A percentile compares a stretch with the other conserved stretches of the same genome.
These are phyloP conservation scores for Virgularia gustaviana DNA, from an alignment of 92 coral and sea anemone genomes.

Conservation along the genomic window DNA sequence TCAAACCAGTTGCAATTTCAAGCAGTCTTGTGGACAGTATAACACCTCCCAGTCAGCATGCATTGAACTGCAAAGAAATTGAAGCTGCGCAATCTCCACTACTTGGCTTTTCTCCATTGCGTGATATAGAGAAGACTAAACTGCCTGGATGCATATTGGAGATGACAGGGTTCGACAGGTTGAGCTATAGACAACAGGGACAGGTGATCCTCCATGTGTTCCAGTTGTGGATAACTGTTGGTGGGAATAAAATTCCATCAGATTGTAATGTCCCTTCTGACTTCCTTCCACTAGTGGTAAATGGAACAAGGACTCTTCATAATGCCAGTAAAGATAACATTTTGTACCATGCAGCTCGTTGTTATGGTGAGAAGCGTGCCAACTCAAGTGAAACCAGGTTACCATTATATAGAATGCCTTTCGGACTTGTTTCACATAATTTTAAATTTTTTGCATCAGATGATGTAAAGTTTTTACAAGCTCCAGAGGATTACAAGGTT, in stretches of 20 bases:
- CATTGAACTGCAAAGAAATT: neutral
- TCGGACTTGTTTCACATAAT: slow-evolving; percentile 44
- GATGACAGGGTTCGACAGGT: slow-evolving; percentile 16
- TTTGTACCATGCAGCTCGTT: slow-evolving; percentile 36
- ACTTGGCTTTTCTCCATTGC: slow-evolving; percentile 17
- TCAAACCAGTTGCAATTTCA: slow-evolving; percentile 7
- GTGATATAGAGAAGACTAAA: slow-evolving; percentile 6
- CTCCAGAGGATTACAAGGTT: slow-evolving; percentile 42
- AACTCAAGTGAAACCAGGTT: slow-evolving; percentile 22
- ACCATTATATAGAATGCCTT: slow-evolving; percentile 51
- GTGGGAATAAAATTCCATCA: neutral
- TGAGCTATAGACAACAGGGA: slow-evolving; percentile 16
- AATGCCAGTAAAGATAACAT: slow-evolving; percentile 27
- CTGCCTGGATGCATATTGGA: slow-evolving; percentile 30
- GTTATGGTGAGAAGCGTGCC: slow-evolving; percentile 38
- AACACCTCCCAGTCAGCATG: slow-evolving; percentile 4
- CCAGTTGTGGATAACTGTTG: neutral
- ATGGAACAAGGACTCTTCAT: slow-evolving; percentile 2
- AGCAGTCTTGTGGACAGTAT: neutral
- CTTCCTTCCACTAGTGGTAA: slow-evolving; percentile 34
- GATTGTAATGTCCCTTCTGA: slow-evolving; percentile 23
- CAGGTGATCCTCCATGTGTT: neutral
- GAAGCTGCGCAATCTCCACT: slow-evolving; percentile 1
- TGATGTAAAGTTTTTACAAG: slow-evolving; percentile 27
- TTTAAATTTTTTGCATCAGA: slow-evolving; percentile 46